These are phyloP conservation scores for Ips nitidus DNA, from an alignment of 1,140 invertebrate species.

Conservation along the genomic window DNA sequence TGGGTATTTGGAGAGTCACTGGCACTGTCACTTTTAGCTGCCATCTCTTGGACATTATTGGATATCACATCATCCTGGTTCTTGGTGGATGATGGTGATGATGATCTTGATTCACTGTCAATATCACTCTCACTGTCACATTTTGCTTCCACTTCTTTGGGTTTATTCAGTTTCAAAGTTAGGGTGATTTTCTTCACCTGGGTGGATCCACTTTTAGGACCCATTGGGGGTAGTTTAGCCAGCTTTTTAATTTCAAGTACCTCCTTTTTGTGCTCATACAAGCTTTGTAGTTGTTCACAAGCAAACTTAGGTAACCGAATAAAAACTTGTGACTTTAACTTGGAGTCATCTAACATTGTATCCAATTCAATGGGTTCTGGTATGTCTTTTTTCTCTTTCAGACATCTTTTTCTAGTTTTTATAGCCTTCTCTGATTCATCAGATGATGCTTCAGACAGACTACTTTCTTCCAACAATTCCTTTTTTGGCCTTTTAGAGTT, in stretches of 20 bases:
- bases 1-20: constrained; percentile 13
- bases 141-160: neutral
- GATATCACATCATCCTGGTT: neutral
- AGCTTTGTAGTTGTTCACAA: constrained; percentile 38
- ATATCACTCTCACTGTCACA: neutral
- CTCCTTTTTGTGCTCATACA: constrained; percentile 39
- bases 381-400: neutral
- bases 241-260: constrained; percentile 39
- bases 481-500: neutral
- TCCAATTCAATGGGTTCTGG: neutral
- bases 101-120: neutral
- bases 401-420: neutral
- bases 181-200: constrained; percentile 16
- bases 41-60: no score
- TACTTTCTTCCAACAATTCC: neutral
- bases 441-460: neutral
- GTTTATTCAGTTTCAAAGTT: constrained; percentile 21
- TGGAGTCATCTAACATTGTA: constrained; percentile 23
- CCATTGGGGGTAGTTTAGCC: neutral
- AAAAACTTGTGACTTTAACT: constrained; percentile 37
- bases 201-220: constrained; percentile 2
- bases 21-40: neutral
- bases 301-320: constrained; percentile 37
- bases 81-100: neutral
- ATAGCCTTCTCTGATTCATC: neutral